Evolutionary conservation across 53 echinoderm and acorn worm species (phyloP).

Genomic region (Pentamera pediparva): DNA sequence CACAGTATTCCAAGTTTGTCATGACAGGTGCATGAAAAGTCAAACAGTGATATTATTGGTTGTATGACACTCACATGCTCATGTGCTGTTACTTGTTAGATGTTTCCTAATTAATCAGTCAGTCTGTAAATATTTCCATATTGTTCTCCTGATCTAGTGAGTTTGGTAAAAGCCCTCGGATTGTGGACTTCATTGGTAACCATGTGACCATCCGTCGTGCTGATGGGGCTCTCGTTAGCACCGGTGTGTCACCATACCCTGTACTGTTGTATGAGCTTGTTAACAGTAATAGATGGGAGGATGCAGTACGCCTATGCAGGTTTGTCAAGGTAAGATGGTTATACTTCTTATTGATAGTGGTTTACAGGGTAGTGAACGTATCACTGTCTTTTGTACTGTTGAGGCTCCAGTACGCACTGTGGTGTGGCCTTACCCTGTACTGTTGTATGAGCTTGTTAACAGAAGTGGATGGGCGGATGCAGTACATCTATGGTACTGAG

Average conservation of each 20-base stretch:
- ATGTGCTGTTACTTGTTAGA: too few relatives aligned
- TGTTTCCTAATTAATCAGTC: too few relatives aligned
- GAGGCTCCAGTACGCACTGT: conserved; percentile 90
- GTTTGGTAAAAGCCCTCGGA: conserved; percentile 93
- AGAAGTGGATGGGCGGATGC: conserved; percentile 93
- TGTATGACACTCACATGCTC: too few relatives aligned
- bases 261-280: conserved; percentile 87
- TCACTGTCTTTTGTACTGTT: conserved; percentile 89
- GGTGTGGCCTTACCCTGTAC: conserved; percentile 85
- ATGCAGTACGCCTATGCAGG: conserved; percentile 86
- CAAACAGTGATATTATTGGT: too few relatives aligned
- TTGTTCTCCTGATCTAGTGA: conserved; percentile 49
- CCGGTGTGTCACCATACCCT: conserved; percentile 88
- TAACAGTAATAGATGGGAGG: conserved; percentile 82
- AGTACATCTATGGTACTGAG: conserved; percentile 82
- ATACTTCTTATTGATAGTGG: too few relatives aligned
- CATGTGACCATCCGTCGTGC: conserved; percentile 92
- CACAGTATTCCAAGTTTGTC: too few relatives aligned
- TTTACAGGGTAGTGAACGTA: conserved; percentile 75
- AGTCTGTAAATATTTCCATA: too few relatives aligned
- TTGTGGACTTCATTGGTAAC: conserved; percentile 83
- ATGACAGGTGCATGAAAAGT: too few relatives aligned
- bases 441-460: conserved; percentile 83
- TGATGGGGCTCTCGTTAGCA: conserved; percentile 90
- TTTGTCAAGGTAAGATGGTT: conserved; percentile 93